phyloP scores from a whole-genome alignment of 1,140 invertebrate species.

The Pemphigus obesinymphae region DNA sequence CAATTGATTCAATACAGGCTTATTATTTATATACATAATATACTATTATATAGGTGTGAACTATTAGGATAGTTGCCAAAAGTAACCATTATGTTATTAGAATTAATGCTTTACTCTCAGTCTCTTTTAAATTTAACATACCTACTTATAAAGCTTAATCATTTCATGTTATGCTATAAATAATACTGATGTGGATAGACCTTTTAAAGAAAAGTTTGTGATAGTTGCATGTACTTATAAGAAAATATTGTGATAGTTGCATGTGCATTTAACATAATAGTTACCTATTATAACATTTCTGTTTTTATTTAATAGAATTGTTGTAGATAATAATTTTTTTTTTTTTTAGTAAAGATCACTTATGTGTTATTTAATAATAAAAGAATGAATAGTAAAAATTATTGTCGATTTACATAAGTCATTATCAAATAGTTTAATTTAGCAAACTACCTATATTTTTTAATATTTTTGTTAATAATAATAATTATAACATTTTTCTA shows the following conservation, averaged over 20 bases:
- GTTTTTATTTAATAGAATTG: neutral
- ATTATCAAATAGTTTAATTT: no score
- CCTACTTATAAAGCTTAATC: neutral
- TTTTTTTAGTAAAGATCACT: neutral
- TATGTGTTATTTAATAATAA: no score
- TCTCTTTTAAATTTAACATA: neutral
- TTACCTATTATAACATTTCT: neutral
- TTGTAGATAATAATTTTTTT: neutral
- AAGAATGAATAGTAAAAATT: no score
- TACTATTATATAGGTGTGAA: neutral
- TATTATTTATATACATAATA: neutral
- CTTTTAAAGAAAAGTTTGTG: constrained; percentile 12
- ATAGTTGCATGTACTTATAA: constrained; percentile 10
- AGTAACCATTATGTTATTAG: neutral
- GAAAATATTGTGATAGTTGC: no score
- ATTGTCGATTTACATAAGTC: no score
- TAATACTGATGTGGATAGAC: neutral
- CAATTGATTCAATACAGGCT: constrained; percentile 16
- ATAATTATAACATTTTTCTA: neutral
- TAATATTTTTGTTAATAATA: neutral
- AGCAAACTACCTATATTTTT: no score
- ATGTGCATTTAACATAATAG: neutral
- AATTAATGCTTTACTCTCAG: neutral
- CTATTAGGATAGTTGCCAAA: constrained; percentile 21
- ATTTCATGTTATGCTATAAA: constrained; percentile 2